Percentiles rank a stretch among this genome's conserved stretches.
phyloP scores from a whole-genome alignment of 2,888 invertebrate species.

The Oxycera nigricornis region DNA sequence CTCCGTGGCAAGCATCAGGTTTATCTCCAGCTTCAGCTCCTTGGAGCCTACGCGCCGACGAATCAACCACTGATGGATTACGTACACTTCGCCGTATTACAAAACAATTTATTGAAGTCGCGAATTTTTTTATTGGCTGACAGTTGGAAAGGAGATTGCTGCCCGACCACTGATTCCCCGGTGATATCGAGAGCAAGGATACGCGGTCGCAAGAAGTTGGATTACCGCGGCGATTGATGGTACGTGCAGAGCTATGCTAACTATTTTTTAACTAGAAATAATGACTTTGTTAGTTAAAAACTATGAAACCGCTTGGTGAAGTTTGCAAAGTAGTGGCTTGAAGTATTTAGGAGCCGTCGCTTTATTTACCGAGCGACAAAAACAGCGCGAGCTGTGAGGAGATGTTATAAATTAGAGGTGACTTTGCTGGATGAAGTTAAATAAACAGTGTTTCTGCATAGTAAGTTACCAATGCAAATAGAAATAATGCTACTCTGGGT shows the following conservation, averaged over 20 bases:
- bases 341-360: constrained; percentile 25
- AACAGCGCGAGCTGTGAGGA: too few relatives aligned
- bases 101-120: constrained; percentile 45
- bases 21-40: background rate
- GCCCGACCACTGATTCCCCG: background rate
- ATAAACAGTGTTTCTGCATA: too few relatives aligned
- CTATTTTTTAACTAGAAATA: constrained; percentile 45
- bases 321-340: constrained; percentile 19
- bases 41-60: constrained; percentile 16
- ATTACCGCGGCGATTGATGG: constrained; percentile 37
- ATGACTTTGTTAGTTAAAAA: constrained; percentile 48
- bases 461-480: too few relatives aligned
- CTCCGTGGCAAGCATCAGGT: background rate
- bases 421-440: too few relatives aligned
- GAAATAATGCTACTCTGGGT: too few relatives aligned
- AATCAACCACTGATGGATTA: constrained; percentile 37
- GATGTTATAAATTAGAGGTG: too few relatives aligned
- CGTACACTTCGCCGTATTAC: constrained; percentile 39
- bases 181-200: constrained; percentile 12
- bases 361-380: too few relatives aligned
- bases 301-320: constrained; percentile 36
- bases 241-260: constrained; percentile 44
- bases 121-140: constrained; percentile 40
- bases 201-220: constrained; percentile 9
- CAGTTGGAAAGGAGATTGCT: constrained; percentile 24